Conservation (phyloP, 2,113 vertebrate species). For the Takifugu flavidus region DNA sequence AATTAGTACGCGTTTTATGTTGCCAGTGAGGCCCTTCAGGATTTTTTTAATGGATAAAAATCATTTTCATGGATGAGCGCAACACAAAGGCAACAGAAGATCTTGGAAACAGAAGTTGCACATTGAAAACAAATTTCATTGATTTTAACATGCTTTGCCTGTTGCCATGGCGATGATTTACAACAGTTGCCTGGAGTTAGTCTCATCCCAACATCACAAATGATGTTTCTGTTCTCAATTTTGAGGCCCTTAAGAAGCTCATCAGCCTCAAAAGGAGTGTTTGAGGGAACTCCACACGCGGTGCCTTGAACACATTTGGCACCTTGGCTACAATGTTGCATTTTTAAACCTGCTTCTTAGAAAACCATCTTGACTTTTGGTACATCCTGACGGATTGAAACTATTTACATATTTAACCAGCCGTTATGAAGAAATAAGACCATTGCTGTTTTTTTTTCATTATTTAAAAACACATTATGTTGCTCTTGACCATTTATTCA, state of each 20-base stretch:
- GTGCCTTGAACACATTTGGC: neutral
- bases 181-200: neutral
- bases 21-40: no score
- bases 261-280: neutral
- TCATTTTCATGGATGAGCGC: no score
- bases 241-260: neutral
- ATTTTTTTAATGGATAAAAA: no score
- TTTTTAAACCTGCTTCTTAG: neutral
- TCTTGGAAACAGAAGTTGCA: no score
- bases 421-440: neutral
- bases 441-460: slow-evolving; percentile 1
- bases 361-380: slow-evolving; percentile 17
- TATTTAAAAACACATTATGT: no score
- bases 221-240: neutral
- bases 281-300: slow-evolving; percentile 4
- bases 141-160: neutral
- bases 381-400: neutral
- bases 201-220: neutral
- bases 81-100: no score
- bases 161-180: neutral
- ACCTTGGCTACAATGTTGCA: neutral
- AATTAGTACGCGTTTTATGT: no score
- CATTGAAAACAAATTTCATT: neutral
- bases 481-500: no score
- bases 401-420: neutral